These are phyloP conservation scores for Odontamblyopus lacepedii DNA, from an alignment of 2,797 vertebrate species.

Conservation along the genomic window DNA sequence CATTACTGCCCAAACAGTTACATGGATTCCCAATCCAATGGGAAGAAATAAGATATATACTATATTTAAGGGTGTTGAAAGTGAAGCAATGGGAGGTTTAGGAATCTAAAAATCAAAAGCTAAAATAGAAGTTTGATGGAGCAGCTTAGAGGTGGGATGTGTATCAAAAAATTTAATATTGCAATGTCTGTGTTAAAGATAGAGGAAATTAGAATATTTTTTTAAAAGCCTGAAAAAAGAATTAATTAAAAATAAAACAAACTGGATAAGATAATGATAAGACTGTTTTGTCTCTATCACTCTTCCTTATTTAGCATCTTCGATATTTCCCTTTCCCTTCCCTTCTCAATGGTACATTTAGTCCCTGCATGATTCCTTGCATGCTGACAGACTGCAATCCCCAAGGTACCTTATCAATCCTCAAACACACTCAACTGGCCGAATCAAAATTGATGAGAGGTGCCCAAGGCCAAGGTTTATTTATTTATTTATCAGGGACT, in stretches of 20 bases:
- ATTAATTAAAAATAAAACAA: too few species aligned
- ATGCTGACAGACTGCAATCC: constrained; percentile 49
- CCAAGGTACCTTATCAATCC: constrained; percentile 63
- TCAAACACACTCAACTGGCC: constrained; percentile 56
- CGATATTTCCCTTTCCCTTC: not conserved
- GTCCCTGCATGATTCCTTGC: constrained; percentile 34
- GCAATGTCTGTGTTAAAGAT: too few species aligned
- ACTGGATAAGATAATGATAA: too few species aligned
- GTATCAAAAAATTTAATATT: too few species aligned
- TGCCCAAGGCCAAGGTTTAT: constrained; percentile 49
- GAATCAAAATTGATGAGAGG: constrained; percentile 62
- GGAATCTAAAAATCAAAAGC: constrained; percentile 16
- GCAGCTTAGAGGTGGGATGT: constrained; percentile 12
- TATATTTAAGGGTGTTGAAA: constrained; percentile 24
- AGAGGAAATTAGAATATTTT: too few species aligned
- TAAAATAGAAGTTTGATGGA: constrained; percentile 21
- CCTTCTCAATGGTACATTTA: not conserved
- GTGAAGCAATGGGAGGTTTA: constrained; percentile 7
- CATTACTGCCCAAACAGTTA: not conserved
- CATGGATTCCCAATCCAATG: not conserved
- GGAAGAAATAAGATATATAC: constrained; percentile 30
- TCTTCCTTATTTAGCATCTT: not conserved
- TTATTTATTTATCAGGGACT: constrained; percentile 59
- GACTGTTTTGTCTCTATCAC: not conserved
- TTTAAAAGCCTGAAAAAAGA: too few species aligned